Evolutionary conservation across 2,888 invertebrate genomes (phyloP).

Genomic region (Teleiodes luculella): DNA sequence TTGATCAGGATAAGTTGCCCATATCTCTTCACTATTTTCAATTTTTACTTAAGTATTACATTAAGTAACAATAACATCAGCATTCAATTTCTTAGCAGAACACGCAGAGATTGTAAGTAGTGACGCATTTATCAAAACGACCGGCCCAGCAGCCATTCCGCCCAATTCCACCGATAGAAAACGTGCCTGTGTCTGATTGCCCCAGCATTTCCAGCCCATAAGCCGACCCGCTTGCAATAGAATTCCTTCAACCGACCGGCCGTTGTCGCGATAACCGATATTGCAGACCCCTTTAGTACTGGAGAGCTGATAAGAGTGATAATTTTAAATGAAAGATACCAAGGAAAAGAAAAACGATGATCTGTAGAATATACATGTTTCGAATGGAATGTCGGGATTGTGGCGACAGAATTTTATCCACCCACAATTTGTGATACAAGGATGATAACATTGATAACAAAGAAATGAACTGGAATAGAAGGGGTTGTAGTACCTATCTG

Average conservation of each 20-base stretch:
- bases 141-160: neutral
- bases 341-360: neutral
- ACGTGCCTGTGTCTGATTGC: constrained; percentile 25
- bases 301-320: constrained; percentile 1
- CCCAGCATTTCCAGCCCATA: constrained; percentile 16
- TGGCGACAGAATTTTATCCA: no score
- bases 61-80: neutral
- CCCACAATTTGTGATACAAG: no score
- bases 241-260: neutral
- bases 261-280: constrained; percentile 20
- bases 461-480: neutral
- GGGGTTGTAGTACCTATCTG: no score
- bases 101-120: neutral
- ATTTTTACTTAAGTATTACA: no score
- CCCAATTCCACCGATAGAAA: constrained; percentile 24
- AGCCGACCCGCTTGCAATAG: neutral
- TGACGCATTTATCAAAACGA: constrained; percentile 1
- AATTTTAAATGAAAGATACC: neutral
- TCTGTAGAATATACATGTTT: no score
- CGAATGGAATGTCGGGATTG: no score
- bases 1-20: no score
- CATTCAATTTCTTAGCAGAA: neutral
- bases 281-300: neutral
- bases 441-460: neutral
- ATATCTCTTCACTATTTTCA: no score